Percentiles rank a stretch among this genome's conserved stretches.
Evolutionary conservation across 1,140 invertebrate species (phyloP).

Genomic region (Dinoponera quadriceps): DNA sequence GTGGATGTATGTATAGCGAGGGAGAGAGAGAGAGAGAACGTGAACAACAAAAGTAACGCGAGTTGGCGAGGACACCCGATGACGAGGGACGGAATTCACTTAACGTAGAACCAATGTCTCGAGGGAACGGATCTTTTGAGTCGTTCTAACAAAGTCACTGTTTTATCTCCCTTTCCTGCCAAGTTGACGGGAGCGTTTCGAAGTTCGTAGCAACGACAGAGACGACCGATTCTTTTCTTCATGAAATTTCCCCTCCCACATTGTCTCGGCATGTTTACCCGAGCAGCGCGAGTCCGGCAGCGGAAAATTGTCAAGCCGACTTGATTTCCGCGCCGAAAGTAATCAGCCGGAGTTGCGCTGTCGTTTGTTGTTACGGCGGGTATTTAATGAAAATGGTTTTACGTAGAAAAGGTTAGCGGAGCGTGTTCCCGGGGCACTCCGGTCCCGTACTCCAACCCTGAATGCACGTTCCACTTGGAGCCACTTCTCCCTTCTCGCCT

Average conservation of each 20-base stretch:
- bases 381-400: constrained; percentile 16
- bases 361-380: no score
- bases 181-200: background rate
- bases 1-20: background rate
- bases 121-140: background rate
- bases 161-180: no score
- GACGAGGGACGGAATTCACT: no score
- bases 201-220: background rate
- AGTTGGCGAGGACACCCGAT: no score
- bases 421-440: background rate
- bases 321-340: background rate
- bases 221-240: no score
- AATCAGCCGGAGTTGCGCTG: background rate
- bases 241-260: no score
- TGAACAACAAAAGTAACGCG: no score
- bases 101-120: background rate
- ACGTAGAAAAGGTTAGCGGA: background rate
- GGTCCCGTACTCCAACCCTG: constrained; percentile 47
- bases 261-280: no score
- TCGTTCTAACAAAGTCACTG: background rate
- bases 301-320: no score
- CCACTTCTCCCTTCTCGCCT: constrained; percentile 49
- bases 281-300: no score
- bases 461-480: constrained; percentile 67
- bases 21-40: no score